A percentile compares a stretch with the other conserved stretches of the same genome.
These are phyloP conservation scores for Aproaerema taeniolella DNA, from an alignment of 2,888 invertebrate genomes.

Conservation along the genomic window DNA sequence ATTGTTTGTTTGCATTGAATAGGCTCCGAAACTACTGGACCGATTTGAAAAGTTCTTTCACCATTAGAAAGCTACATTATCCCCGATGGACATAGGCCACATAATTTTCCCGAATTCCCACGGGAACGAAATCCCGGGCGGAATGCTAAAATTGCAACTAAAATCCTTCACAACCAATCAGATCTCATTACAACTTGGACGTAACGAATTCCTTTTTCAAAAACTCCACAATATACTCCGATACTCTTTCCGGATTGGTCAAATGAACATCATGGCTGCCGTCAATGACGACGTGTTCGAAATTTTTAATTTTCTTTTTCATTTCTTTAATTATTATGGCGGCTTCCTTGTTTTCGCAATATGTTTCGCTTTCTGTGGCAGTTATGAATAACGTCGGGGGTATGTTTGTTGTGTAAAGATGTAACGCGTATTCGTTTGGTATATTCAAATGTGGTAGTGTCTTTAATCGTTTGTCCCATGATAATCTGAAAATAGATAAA, in stretches of 20 bases:
- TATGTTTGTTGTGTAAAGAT: conserved; percentile 35
- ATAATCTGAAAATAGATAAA: conserved; percentile 35
- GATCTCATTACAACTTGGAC: conserved; percentile 26
- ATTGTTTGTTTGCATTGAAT: too few relatives aligned
- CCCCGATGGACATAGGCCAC: too few relatives aligned
- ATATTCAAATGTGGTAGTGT: conserved; percentile 38
- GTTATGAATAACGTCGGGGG: conserved; percentile 42
- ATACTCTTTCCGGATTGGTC: conserved; percentile 72
- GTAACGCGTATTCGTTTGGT: conserved; percentile 38
- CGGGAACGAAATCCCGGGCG: too few relatives aligned
- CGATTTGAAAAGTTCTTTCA: too few relatives aligned
- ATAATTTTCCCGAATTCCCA: too few relatives aligned
- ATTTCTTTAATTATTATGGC: not conserved
- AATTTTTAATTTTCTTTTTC: conserved; percentile 18
- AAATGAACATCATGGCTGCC: conserved; percentile 81
- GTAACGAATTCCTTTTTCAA: conserved; percentile 31
- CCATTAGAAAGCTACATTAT: too few relatives aligned
- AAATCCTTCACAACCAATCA: too few relatives aligned
- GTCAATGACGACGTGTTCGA: conserved; percentile 39
- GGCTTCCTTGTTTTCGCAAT: conserved; percentile 21
- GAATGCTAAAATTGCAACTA: too few relatives aligned
- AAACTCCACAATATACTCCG: conserved; percentile 45
- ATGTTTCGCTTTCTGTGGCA: conserved; percentile 12
- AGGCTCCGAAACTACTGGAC: too few relatives aligned
- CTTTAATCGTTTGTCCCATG: conserved; percentile 50